Percentiles rank a stretch among this genome's conserved stretches.
Evolutionary conservation across 2,797 vertebrate species (phyloP).

Genomic region (Anisognathus igniventris): DNA sequence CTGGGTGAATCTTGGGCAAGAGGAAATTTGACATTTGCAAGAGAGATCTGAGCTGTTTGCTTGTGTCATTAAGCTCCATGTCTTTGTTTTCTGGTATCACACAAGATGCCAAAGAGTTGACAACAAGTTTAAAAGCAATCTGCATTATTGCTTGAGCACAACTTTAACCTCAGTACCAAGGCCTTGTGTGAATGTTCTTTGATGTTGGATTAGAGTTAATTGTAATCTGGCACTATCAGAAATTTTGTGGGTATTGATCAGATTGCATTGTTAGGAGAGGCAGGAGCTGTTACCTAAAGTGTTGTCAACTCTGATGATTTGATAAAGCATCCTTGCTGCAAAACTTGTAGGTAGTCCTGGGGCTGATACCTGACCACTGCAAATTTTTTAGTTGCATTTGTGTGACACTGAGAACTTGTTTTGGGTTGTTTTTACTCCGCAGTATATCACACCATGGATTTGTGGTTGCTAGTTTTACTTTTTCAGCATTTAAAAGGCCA

Average conservation of each 20-base stretch:
- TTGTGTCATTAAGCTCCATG: not conserved
- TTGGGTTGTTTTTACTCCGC: not conserved
- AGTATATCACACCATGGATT: not conserved
- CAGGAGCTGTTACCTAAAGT: not conserved
- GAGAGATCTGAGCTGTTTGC: not conserved
- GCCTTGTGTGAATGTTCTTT: not conserved
- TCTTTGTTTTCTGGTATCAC: not conserved
- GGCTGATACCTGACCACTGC: not conserved
- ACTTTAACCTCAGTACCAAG: not conserved
- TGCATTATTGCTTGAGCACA: not conserved
- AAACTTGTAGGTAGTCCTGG: not conserved
- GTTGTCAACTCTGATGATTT: not conserved
- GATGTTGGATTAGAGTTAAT: not conserved
- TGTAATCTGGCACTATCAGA: not conserved
- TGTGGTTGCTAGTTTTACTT: slow-evolving; percentile 44
- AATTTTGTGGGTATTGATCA: not conserved
- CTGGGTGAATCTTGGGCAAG: not conserved
- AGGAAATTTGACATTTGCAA: not conserved
- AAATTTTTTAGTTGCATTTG: not conserved
- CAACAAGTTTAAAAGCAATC: not conserved
- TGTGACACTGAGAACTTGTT: not conserved
- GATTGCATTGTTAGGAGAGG: not conserved
- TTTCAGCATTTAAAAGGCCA: slow-evolving; percentile 2
- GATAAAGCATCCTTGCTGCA: not conserved
- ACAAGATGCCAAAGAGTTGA: not conserved